Evolutionary conservation across 2,113 vertebrate species (phyloP), one percentile per base, ranked within the genome.

Genomic region (Semicossyphus pulcher): DNA sequence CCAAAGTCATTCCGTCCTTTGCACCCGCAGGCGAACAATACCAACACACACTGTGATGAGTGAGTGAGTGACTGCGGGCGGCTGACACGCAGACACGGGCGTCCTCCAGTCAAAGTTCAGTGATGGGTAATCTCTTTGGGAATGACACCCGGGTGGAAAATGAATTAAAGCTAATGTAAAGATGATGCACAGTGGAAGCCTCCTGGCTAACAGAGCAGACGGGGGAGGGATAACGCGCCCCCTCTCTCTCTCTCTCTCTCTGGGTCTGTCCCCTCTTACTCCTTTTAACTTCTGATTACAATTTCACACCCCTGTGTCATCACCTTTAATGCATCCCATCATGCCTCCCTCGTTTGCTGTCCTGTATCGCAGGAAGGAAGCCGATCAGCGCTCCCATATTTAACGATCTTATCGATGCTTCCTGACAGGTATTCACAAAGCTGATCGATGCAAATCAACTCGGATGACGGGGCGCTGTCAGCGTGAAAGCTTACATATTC

Each of bases 141-240:
- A 67, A 80, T 63, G 53, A 44, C 41, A 51, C 64, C 64, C 32
- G 3, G 15, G 10, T 47, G 48, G 56, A 69, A 72, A 87, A 75
- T 72, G 16, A 72, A 74, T 79, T 57, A 73, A 53, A n/a, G 54
- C 29, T 73, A 80, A 90, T 85, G 81, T 59, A 63, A 71, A 66
- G 60, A 83, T 70, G 68, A 83, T 63, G 26, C 0, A 72, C 4
- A 31, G 9, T 60, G 54, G 42, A 20, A 21, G 39, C 39, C 41
- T 62, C 20, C 32, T 31, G 39, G 44, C 16, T 21, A 28, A 29
- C 2, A 16, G 34, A 16, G 37, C 16, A 7, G 10, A 49, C 53
- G 25, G 12, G 34, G 16, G 44, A 4, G 3, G 9, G 29, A 14
- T 23, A 10, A 48, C 51, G 45, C 31, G 63, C 12, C 20, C 34